Percentiles rank a stretch among this genome's conserved stretches.
phyloP scores from a whole-genome alignment of 53 echinoderm and acorn worm genomes.

The Holothuria scabra region DNA sequence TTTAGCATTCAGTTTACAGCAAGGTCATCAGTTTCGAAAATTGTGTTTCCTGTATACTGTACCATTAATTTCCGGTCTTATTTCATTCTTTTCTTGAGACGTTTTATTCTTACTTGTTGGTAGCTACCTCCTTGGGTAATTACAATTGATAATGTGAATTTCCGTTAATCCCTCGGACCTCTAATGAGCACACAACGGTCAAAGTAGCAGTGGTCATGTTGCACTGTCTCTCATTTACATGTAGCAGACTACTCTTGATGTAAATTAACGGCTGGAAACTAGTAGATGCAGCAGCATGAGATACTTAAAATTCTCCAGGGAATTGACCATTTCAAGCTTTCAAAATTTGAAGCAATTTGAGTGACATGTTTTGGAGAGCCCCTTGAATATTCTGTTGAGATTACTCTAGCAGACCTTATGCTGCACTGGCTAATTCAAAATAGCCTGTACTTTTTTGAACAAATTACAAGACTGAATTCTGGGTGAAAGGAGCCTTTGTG shows the following conservation, averaged over 20 bases:
- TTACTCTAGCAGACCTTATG: too few relatives aligned
- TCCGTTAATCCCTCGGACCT: background rate
- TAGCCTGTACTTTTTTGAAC: too few relatives aligned
- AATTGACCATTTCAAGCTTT: constrained; percentile 34
- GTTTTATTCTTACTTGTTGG: background rate
- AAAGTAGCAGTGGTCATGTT: too few relatives aligned
- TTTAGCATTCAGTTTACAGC: too few relatives aligned
- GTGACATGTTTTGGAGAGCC: constrained; percentile 27
- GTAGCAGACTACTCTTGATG: background rate
- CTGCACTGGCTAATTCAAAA: too few relatives aligned
- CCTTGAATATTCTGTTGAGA: constrained; percentile 15
- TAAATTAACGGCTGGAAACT: constrained; percentile 20
- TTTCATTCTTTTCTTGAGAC: background rate
- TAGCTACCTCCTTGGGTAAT: constrained; percentile 10
- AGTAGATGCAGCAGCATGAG: constrained; percentile 4
- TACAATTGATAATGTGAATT: constrained; percentile 1
- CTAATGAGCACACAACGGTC: too few relatives aligned
- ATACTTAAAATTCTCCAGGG: constrained; percentile 21
- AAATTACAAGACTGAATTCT: too few relatives aligned
- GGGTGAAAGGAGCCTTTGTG: too few relatives aligned
- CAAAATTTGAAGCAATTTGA: constrained; percentile 31
- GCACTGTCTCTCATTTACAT: too few relatives aligned
- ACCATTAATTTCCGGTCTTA: constrained; percentile 10
- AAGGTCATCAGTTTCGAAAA: too few relatives aligned
- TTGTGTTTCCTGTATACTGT: too few relatives aligned